Evolutionary conservation across 2,113 vertebrate genomes (phyloP).

Genomic region (Alces alces): DNA sequence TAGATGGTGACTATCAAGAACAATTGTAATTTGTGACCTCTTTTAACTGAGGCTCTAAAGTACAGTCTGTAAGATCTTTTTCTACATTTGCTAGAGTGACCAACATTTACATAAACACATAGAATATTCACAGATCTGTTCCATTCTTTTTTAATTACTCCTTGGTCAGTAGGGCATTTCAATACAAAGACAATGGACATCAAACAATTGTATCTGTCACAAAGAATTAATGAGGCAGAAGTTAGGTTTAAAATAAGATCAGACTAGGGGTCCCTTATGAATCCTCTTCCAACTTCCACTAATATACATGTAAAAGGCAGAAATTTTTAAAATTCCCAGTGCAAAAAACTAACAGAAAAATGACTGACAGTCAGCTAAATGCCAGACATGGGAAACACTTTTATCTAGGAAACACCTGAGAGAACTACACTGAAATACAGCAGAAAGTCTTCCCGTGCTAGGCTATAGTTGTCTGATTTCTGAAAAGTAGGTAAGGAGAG

Average conservation of each 20-base stretch:
- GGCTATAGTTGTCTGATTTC: background rate
- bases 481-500: background rate
- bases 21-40: background rate
- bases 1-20: background rate
- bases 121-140: background rate
- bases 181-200: background rate
- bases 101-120: background rate
- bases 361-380: constrained; percentile 28
- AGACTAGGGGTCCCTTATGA: background rate
- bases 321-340: background rate
- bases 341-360: background rate
- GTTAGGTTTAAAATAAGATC: background rate
- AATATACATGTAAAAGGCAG: constrained; percentile 39
- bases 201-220: constrained; percentile 16
- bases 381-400: background rate
- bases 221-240: constrained; percentile 28
- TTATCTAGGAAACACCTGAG: background rate
- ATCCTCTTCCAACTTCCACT: background rate
- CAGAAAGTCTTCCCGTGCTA: background rate
- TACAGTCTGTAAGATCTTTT: background rate
- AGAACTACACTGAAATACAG: background rate
- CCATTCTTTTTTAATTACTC: background rate
- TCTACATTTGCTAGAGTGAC: background rate
- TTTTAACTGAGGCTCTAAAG: background rate
- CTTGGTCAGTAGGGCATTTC: background rate